These are phyloP conservation scores for Oophaga sylvatica DNA, from an alignment of 2,797 vertebrate species.

Conservation along the genomic window DNA sequence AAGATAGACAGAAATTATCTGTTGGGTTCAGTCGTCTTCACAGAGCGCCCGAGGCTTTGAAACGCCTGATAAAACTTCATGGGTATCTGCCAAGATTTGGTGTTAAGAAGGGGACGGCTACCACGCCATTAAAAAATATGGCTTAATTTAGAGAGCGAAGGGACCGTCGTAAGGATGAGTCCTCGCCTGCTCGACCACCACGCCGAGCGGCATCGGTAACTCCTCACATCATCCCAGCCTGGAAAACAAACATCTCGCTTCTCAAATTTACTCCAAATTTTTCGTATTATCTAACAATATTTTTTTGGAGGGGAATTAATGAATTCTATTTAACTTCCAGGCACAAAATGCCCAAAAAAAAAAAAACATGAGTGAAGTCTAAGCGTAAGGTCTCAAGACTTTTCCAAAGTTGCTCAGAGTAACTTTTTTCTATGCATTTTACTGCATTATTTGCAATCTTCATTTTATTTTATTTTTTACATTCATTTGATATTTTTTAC, in stretches of 20 bases:
- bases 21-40: conserved; percentile 58
- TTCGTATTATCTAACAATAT: too few species aligned
- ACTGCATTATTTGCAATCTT: too few species aligned
- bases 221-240: background rate
- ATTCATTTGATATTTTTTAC: too few species aligned
- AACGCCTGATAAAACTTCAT: conserved; percentile 46
- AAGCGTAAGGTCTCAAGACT: too few species aligned
- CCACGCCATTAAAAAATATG: conserved; percentile 35
- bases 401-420: too few species aligned
- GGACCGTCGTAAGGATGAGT: conserved; percentile 11
- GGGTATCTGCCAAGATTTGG: conserved; percentile 57
- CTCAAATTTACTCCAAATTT: background rate
- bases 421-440: too few species aligned
- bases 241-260: too few species aligned
- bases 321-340: too few species aligned
- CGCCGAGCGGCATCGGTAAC: background rate
- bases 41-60: conserved; percentile 47
- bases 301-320: too few species aligned
- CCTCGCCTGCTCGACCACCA: background rate
- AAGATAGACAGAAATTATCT: conserved; percentile 60
- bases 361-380: too few species aligned
- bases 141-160: conserved; percentile 41
- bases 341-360: too few species aligned
- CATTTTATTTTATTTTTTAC: too few species aligned
- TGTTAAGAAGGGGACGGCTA: conserved; percentile 47